Conservation (phyloP, 2,113 vertebrate species). For the Embiotoca jacksoni region DNA sequence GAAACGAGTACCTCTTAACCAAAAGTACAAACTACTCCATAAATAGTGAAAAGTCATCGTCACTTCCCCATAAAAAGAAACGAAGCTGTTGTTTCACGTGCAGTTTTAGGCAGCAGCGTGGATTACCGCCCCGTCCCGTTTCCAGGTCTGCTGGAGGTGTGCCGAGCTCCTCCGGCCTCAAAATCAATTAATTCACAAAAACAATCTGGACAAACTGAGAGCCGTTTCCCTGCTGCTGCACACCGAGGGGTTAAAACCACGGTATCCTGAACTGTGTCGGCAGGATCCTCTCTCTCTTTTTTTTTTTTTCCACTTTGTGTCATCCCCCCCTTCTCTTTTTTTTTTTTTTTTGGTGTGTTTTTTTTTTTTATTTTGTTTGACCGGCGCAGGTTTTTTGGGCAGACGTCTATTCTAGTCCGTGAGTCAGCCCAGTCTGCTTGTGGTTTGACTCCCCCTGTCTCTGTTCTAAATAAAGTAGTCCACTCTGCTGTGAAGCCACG, state of each 20-base stretch:
- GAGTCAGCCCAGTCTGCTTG: conserved; percentile 76
- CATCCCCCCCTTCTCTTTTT: not conserved
- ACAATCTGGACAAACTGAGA: not conserved
- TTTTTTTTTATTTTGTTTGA: conserved; percentile 27
- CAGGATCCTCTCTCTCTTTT: not conserved
- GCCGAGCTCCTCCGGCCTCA: too few relatives aligned
- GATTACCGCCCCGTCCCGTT: too few relatives aligned
- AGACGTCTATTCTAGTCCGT: conserved; percentile 65
- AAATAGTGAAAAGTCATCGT: too few relatives aligned
- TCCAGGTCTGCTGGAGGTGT: too few relatives aligned
- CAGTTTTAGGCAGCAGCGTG: too few relatives aligned
- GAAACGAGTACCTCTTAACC: too few relatives aligned
- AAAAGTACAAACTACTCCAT: too few relatives aligned
- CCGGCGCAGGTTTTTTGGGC: conserved; percentile 21
- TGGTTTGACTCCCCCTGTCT: conserved; percentile 60
- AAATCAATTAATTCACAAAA: not conserved
- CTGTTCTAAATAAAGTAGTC: conserved; percentile 74
- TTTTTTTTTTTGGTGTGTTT: conserved; percentile 19
- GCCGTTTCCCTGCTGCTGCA: not conserved
- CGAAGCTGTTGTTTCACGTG: too few relatives aligned
- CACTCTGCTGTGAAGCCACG: conserved; percentile 59
- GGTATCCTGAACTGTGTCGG: not conserved
- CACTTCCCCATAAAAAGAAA: too few relatives aligned
- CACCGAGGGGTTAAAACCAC: not conserved
- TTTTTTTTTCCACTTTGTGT: conserved; percentile 44